Evolutionary conservation across 2,113 vertebrate species (phyloP), one percentile per base, ranked within the genome.

Genomic region (Ophiodon elongatus): DNA sequence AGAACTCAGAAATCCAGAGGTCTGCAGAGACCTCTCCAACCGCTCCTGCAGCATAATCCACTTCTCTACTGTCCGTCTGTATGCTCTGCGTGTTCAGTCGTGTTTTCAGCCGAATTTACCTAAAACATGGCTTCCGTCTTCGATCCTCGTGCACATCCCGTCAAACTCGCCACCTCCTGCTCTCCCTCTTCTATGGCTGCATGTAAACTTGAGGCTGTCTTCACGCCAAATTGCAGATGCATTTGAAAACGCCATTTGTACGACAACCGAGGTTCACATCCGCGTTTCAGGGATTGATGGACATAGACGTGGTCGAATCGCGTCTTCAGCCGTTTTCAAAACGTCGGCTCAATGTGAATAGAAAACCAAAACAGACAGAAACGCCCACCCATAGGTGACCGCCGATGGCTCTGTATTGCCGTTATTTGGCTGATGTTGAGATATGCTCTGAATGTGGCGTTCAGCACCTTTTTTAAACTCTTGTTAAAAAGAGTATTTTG

Each of bases 21-120:
- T 72, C 41, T 59, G 15, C 7, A 74, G 43, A 83, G 82, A 71
- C 50, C 69, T 73, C 29, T 74, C 62, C 66, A 50, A 39, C 14
- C 56, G 4, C 52, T 79, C 54, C 69, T 57, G 67, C 77, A 65
- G 76, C 31, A 19, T 41, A 63, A 73, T 79, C 59, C 29, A 52
- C 65, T 60, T 23, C n/a, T 81, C 17, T 2, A 9, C 31, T 8
- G 56, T 39, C 64, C 25, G 0, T 56, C 62, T 13, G 8, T 1
- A 7, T 39, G 43, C 45, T 29, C 3, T 6, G 8, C 52, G 4
- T 31, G 39, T 74, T 73, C 41, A 64, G 27, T 37, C 21, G 2
- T 29, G 67, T 74, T 56, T 39, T 56, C 33, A 1, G 19, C 13
- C 37, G 63, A 29, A 14, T 66, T 33, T 2, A 14, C 8, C 33